These are phyloP conservation scores for Lasioglossum lativentre DNA, from an alignment of 2,888 invertebrate species.

Conservation along the genomic window DNA sequence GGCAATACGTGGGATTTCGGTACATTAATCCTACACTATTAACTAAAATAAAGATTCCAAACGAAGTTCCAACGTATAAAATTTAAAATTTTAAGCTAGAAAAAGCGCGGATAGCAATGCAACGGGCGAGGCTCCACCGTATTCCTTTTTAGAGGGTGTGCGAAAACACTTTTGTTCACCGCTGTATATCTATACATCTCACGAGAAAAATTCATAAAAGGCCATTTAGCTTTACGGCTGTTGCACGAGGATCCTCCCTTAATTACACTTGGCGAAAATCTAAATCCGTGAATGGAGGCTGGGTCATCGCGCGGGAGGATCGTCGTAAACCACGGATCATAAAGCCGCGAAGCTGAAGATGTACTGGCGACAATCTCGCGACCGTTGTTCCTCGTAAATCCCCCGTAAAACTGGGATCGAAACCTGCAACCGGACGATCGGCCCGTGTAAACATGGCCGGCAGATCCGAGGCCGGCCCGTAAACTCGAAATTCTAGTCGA, in stretches of 20 bases:
- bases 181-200: neutral
- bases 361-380: conserved; percentile 30
- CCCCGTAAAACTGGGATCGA: conserved; percentile 41
- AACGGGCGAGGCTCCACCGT: neutral
- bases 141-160: neutral
- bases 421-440: conserved; percentile 13
- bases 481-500: conserved; percentile 23
- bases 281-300: conserved; percentile 23
- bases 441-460: conserved; percentile 15
- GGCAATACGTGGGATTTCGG: too few species aligned
- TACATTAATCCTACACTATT: too few species aligned
- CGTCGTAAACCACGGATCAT: conserved; percentile 47
- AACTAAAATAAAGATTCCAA: neutral
- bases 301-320: conserved; percentile 31
- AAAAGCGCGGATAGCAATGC: neutral
- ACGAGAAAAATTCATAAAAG: neutral
- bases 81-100: neutral
- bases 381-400: conserved; percentile 45
- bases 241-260: neutral
- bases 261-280: conserved; percentile 24
- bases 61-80: neutral
- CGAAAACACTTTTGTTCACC: neutral
- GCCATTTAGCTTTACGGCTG: neutral
- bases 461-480: neutral
- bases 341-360: conserved; percentile 44